Conservation (phyloP, 1,140 invertebrate species). For the Drosophila guanche region DNA sequence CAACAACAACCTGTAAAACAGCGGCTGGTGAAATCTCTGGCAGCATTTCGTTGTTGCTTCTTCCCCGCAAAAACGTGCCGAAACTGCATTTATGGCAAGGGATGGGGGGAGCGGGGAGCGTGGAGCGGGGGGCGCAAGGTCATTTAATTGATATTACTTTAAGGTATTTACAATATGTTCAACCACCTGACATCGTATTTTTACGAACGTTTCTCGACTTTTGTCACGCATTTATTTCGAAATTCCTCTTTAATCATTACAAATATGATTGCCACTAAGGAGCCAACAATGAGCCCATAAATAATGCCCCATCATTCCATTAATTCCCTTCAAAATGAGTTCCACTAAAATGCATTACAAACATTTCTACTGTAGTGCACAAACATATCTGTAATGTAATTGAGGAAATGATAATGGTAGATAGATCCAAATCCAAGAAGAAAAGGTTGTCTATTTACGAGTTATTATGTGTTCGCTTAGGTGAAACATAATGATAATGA, state of each 20-base stretch:
- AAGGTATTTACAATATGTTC: slow-evolving; percentile 18
- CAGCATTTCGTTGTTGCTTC: slow-evolving; percentile 1
- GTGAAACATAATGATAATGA: too few relatives aligned
- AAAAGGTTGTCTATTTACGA: too few relatives aligned
- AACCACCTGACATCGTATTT: slow-evolving; percentile 4
- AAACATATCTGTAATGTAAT: slow-evolving; percentile 24
- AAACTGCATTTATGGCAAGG: slow-evolving; percentile 38
- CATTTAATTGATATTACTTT: slow-evolving; percentile 44
- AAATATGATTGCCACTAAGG: slow-evolving; percentile 5
- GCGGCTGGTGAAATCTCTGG: slow-evolving; percentile 51
- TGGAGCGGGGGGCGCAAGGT: slow-evolving; percentile 27
- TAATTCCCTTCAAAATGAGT: background rate
- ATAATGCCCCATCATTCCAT: slow-evolving; percentile 31
- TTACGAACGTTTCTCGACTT: background rate
- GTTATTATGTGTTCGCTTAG: too few relatives aligned
- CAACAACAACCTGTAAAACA: background rate
- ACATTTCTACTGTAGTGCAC: slow-evolving; percentile 28
- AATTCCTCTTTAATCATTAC: slow-evolving; percentile 9
- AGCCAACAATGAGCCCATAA: slow-evolving; percentile 3
- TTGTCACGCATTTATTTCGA: slow-evolving; percentile 17
- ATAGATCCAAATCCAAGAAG: background rate
- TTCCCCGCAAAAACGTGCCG: slow-evolving; percentile 43
- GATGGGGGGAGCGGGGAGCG: too few relatives aligned
- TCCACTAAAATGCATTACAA: slow-evolving; percentile 27
- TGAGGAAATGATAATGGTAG: slow-evolving; percentile 23